phyloP scores from a whole-genome alignment of 2,797 vertebrate genomes.

The Tinamus major region DNA sequence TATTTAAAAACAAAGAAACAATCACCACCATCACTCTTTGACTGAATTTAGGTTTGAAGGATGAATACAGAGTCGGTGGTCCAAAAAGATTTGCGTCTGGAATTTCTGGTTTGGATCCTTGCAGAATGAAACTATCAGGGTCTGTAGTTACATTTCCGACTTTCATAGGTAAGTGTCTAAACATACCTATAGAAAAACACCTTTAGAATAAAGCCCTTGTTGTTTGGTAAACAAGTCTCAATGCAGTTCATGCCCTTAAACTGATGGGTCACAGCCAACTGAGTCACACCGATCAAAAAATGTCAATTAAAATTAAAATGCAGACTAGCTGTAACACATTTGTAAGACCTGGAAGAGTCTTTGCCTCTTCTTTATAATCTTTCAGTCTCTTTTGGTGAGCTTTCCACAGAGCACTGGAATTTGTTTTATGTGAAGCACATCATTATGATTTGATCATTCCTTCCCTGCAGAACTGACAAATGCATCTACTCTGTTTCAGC shows the following conservation, averaged over 20 bases:
- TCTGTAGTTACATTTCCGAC: not conserved
- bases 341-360: not conserved
- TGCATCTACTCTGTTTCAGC: not conserved
- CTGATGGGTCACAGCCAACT: not conserved
- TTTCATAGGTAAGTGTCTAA: not conserved
- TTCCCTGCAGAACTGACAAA: not conserved
- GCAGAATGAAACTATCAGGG: not conserved
- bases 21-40: not conserved
- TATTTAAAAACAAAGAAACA: not conserved
- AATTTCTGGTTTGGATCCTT: not conserved
- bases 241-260: not conserved
- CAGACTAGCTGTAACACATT: not conserved
- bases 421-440: not conserved
- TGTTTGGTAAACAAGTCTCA: not conserved
- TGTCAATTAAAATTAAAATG: not conserved
- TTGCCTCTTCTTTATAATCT: not conserved
- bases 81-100: not conserved
- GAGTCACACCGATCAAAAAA: not conserved
- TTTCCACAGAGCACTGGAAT: not conserved
- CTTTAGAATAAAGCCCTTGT: not conserved
- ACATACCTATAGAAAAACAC: not conserved
- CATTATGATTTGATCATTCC: not conserved
- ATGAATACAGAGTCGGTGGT: not conserved
- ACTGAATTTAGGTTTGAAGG: not conserved
- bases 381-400: not conserved